Evolutionary conservation across 2,113 vertebrate genomes (phyloP).

Genomic region (Dicerorhinus sumatrensis): DNA sequence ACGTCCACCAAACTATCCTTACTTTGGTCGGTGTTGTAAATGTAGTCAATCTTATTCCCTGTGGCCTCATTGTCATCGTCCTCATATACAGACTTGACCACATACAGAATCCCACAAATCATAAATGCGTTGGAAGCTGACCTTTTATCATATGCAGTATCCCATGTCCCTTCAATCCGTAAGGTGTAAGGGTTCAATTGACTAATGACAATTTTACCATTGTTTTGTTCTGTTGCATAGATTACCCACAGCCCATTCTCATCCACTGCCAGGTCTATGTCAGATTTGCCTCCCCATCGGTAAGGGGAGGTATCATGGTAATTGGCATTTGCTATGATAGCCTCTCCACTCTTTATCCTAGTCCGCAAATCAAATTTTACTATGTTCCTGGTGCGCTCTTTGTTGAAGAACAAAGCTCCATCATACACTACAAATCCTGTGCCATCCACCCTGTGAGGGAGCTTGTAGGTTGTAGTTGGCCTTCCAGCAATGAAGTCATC

Average conservation of each 20-base stretch:
- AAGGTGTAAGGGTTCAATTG: constrained; percentile 98
- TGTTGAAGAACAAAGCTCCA: constrained; percentile 98
- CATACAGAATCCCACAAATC: constrained; percentile 98
- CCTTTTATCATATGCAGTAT: constrained; percentile 98
- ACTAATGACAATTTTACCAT: constrained; percentile 97
- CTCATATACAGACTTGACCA: constrained; percentile 98
- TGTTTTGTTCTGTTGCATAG: constrained; percentile 99
- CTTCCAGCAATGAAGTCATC: constrained; percentile 98
- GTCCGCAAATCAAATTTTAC: constrained; percentile 98
- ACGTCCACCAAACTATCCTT: constrained; percentile 97
- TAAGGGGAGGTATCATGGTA: constrained; percentile 99
- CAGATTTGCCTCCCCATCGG: constrained; percentile 98
- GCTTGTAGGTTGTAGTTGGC: constrained; percentile 98
- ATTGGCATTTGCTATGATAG: constrained; percentile 98
- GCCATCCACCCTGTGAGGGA: constrained; percentile 97
- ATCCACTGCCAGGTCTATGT: constrained; percentile 98
- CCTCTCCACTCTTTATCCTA: constrained; percentile 98
- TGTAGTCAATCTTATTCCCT: constrained; percentile 99
- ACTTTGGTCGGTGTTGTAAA: constrained; percentile 98
- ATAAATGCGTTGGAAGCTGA: constrained; percentile 99
- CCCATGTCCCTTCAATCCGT: constrained; percentile 98
- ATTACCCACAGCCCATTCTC: constrained; percentile 99
- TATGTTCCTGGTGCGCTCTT: constrained; percentile 98
- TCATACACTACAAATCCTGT: constrained; percentile 99
- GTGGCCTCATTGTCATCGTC: constrained; percentile 99